These are phyloP conservation scores for Merodon equestris DNA, from an alignment of 2,888 invertebrate genomes.

Conservation along the genomic window DNA sequence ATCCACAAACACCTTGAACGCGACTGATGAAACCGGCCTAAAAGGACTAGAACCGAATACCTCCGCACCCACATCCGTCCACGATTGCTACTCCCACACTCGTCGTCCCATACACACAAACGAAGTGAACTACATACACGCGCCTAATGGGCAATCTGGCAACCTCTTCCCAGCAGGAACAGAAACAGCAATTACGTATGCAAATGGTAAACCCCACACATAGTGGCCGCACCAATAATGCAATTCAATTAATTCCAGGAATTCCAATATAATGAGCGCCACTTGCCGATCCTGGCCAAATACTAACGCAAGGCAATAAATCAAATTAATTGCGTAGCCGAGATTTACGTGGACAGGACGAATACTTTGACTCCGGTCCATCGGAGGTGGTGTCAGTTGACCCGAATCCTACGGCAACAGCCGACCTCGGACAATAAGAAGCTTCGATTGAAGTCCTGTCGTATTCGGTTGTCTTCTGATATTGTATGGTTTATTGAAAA, in stretches of 20 bases:
- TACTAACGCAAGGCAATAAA: conserved; percentile 62
- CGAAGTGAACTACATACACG: not conserved
- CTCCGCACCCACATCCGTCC: conserved; percentile 13
- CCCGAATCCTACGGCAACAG: conserved; percentile 33
- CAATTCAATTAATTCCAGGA: conserved; percentile 66
- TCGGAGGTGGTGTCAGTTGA: conserved; percentile 18
- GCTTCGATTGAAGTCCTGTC: no score
- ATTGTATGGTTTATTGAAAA: conserved; percentile 30
- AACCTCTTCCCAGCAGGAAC: conserved; percentile 9
- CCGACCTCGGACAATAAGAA: no score
- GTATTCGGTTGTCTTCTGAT: no score
- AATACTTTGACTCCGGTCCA: conserved; percentile 8
- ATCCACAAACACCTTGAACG: conserved; percentile 44
- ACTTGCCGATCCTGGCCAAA: conserved; percentile 56
- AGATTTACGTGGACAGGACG: conserved; percentile 35
- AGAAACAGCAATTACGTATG: conserved; percentile 57
- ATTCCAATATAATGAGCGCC: conserved; percentile 62
- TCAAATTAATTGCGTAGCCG: conserved; percentile 65
- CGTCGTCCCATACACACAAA: no score
- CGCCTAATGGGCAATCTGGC: not conserved
- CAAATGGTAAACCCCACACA: conserved; percentile 50
- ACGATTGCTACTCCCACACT: conserved; percentile 16
- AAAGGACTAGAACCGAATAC: conserved; percentile 8
- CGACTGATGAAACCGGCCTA: conserved; percentile 19
- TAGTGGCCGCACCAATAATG: conserved; percentile 44